Evolutionary conservation across 2,113 vertebrate species (phyloP).

Genomic region (Syngnathus floridae): DNA sequence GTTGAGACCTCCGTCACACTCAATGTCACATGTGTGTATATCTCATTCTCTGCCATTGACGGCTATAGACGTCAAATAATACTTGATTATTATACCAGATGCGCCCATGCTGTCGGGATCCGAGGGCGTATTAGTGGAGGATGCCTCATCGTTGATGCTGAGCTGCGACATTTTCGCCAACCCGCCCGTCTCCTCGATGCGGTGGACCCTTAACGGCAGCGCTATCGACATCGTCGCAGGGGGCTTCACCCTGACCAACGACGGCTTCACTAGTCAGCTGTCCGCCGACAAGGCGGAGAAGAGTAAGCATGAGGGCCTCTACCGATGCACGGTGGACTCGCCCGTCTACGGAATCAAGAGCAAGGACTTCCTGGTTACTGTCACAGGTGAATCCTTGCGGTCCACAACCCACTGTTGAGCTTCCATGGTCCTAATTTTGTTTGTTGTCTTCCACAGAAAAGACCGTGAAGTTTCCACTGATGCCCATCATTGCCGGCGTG

Average conservation of each 20-base stretch:
- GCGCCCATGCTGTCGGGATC: slow-evolving; percentile 43
- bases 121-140: slow-evolving; percentile 48
- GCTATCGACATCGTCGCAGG: slow-evolving; percentile 45
- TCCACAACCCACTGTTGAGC: not conserved
- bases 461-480: slow-evolving; percentile 56
- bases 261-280: slow-evolving; percentile 46
- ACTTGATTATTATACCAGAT: slow-evolving; percentile 33
- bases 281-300: slow-evolving; percentile 12
- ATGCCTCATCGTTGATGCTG: slow-evolving; percentile 36
- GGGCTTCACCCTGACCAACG: slow-evolving; percentile 38
- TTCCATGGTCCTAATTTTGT: not conserved
- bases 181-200: slow-evolving; percentile 53
- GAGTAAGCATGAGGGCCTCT: slow-evolving; percentile 52
- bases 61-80: too few relatives aligned
- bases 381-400: slow-evolving; percentile 55
- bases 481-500: slow-evolving; percentile 61
- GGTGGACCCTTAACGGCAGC: slow-evolving; percentile 55
- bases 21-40: slow-evolving; percentile 60
- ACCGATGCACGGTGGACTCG: slow-evolving; percentile 46
- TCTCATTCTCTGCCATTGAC: too few relatives aligned
- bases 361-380: slow-evolving; percentile 50
- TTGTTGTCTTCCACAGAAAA: slow-evolving; percentile 45
- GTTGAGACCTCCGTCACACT: slow-evolving; percentile 54
- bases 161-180: slow-evolving; percentile 57
- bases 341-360: slow-evolving; percentile 5